These are phyloP conservation scores for Halichondria panicea DNA, from an alignment of 37 sponge, comb jelly and placozoan genomes.

Conservation along the genomic window DNA sequence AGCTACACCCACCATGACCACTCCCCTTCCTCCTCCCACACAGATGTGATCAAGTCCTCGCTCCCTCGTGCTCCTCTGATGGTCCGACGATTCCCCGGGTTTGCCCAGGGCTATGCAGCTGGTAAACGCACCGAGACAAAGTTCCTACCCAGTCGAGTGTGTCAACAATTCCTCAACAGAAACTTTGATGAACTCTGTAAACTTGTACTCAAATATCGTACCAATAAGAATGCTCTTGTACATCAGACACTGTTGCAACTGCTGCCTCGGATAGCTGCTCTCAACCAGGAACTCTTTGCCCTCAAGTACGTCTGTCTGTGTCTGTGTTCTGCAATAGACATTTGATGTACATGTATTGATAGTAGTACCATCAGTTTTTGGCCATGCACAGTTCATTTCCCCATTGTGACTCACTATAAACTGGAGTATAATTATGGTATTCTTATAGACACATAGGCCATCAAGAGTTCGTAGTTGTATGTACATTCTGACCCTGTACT, in stretches of 20 bases:
- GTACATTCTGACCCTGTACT: too few species aligned
- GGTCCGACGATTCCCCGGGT: constrained; percentile 48
- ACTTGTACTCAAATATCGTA: constrained; percentile 50
- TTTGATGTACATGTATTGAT: too few species aligned
- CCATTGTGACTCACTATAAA: too few species aligned
- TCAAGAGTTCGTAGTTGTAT: too few species aligned
- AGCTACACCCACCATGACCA: too few species aligned
- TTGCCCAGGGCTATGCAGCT: constrained; percentile 30
- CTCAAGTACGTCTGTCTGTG: constrained; percentile 35
- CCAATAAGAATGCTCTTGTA: constrained; percentile 65
- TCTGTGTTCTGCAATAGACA: too few species aligned
- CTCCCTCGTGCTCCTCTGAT: constrained; percentile 7
- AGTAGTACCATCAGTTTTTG: too few species aligned
- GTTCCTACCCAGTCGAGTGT: constrained; percentile 40
- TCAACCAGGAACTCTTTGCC: constrained; percentile 72
- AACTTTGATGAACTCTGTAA: constrained; percentile 71
- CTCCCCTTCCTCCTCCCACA: background rate
- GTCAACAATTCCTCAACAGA: constrained; percentile 52
- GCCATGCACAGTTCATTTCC: too few species aligned
- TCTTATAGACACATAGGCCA: too few species aligned
- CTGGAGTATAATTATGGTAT: too few species aligned
- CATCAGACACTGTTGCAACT: constrained; percentile 70
- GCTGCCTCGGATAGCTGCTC: constrained; percentile 85
- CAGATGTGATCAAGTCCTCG: background rate
- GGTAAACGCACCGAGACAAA: constrained; percentile 41